Evolutionary conservation across 1,140 invertebrate species (phyloP), one percentile per base, ranked within the genome.

Genomic region (Heliconius hermathena): DNA sequence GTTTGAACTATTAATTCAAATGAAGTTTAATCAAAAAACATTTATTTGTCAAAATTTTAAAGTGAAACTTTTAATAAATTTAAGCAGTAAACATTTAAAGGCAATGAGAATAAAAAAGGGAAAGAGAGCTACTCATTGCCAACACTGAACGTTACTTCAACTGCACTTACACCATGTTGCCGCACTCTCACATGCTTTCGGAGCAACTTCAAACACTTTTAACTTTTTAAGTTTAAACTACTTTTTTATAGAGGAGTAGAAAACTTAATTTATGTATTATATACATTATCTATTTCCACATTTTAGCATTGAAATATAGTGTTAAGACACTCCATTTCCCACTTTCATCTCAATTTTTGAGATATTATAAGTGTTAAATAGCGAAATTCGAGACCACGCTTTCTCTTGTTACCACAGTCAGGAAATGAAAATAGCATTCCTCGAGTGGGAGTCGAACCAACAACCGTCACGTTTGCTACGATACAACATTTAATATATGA

Each of bases 61-160:
- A 8, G 3, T 11, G 8, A 60, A 60, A 60, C 20, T 26, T 26
- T 11, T 60, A 11, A 22, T 22, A 60, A 22, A 60, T 60, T 76
- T 71, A 71, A 36, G 8, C n/a, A 49, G 60, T 41, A 36, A 77
- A 38, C 38, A 52, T 77, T 74, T 38, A 46, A 73, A 60, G 22
- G 74, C 16, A 52, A 46, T 76, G 74, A 13, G 33, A 70, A 76
- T 76, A 26, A 41, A 76, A 76, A 76, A 76, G 8, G 38, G 60
- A 22, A 70, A 60, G 60, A 76, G 60, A 41, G 54, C 74, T 29
- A 66, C 74, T 75, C 74, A 66, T 66, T 57, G 74, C 54, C 74
- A 71, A 70, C 74, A 71, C 74, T 76, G 38, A 76, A 71, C 57
- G 57, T 74, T 57, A 74, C 49, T 76, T 66, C 74, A 76, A 54